Conservation (phyloP, 2,113 vertebrate genomes). For the Anolis sagrei region DNA sequence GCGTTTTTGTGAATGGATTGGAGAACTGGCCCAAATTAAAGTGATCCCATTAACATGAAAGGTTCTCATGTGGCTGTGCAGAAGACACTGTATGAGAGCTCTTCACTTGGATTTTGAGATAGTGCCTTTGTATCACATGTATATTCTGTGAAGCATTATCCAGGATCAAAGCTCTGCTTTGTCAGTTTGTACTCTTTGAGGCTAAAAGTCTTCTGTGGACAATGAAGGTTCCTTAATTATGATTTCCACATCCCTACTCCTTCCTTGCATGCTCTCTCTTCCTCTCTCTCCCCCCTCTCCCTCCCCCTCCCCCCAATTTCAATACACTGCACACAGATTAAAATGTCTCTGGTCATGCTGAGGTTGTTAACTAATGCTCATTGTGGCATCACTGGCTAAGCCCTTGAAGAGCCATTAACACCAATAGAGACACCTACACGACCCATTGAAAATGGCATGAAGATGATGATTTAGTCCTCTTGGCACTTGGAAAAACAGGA, state of each 20-base stretch:
- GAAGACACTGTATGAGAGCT: neutral
- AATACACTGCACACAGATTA: neutral
- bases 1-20: neutral
- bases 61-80: neutral
- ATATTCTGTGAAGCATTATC: constrained; percentile 8
- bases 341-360: constrained; percentile 76
- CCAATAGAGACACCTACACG: constrained; percentile 80
- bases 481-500: constrained; percentile 10
- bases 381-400: constrained; percentile 86
- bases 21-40: neutral
- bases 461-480: neutral
- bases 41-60: neutral
- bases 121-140: constrained; percentile 49
- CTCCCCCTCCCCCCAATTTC: accelerated
- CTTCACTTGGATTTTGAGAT: constrained; percentile 2
- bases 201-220: constrained; percentile 59
- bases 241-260: constrained; percentile 16
- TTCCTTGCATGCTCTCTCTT: constrained; percentile 1
- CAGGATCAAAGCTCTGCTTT: constrained; percentile 64
- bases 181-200: accelerated
- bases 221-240: constrained; percentile 41
- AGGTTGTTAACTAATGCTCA: constrained; percentile 83
- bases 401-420: constrained; percentile 84
- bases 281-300: too few relatives aligned
- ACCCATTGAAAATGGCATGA: constrained; percentile 60